phyloP scores from a whole-genome alignment of 1,140 invertebrate species.

The Cheumatopsyche charites region DNA sequence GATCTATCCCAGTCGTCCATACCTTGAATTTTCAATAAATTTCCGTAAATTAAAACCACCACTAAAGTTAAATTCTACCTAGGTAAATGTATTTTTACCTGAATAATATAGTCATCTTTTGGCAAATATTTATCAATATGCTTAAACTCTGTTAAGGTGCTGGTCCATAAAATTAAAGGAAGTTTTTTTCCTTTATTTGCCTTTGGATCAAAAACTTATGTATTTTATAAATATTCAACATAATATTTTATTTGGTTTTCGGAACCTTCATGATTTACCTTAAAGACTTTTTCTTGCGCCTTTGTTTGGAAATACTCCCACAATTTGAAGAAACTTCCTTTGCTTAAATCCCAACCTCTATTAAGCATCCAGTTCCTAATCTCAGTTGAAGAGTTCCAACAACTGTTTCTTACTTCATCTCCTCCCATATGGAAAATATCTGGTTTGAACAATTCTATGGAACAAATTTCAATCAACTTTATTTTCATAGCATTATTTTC shows the following conservation, averaged over 20 bases:
- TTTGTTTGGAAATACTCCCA: conserved; percentile 79
- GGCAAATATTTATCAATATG: conserved; percentile 72
- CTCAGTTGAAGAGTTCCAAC: conserved; percentile 75
- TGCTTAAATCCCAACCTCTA: conserved; percentile 64
- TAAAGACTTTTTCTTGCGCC: conserved; percentile 67
- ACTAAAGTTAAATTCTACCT: conserved; percentile 20
- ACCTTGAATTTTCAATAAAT: conserved; percentile 59
- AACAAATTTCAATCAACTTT: too few species aligned
- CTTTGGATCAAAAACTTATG: conserved; percentile 48
- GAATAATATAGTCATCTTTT: conserved; percentile 78
- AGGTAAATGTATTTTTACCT: conserved; percentile 52
- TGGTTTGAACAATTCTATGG: conserved; percentile 67
- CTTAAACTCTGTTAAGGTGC: conserved; percentile 71
- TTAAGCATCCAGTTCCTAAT: conserved; percentile 75
- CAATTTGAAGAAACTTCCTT: conserved; percentile 71
- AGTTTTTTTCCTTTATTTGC: conserved; percentile 64
- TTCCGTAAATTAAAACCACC: not conserved
- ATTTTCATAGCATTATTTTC: too few species aligned
- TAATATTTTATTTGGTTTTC: not conserved
- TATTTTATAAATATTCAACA: too few species aligned
- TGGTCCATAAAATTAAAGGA: conserved; percentile 82
- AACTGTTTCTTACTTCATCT: conserved; percentile 78
- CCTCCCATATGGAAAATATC: conserved; percentile 91
- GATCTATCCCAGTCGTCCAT: conserved; percentile 73
- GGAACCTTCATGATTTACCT: conserved; percentile 51